phyloP scores from a whole-genome alignment of 2,113 vertebrate species.

The Callorhinus ursinus region DNA sequence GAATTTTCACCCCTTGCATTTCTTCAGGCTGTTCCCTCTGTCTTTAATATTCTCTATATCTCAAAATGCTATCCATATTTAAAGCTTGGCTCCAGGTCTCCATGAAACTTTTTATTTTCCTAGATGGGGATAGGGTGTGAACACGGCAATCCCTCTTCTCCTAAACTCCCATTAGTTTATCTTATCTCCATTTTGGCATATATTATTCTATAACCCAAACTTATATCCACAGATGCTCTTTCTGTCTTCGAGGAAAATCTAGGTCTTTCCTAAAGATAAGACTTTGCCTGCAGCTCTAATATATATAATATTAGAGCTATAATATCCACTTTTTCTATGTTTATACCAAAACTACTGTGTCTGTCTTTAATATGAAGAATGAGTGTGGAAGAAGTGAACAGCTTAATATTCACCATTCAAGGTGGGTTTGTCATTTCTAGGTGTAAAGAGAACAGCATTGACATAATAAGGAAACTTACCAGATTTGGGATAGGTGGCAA shows the following conservation, averaged over 20 bases:
- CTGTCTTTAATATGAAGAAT: background rate
- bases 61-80: background rate
- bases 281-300: too few species aligned
- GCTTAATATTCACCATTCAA: background rate
- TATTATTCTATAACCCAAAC: background rate
- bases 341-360: background rate
- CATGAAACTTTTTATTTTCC: background rate
- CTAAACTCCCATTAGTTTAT: background rate
- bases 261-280: background rate
- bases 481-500: constrained; percentile 81
- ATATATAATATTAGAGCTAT: too few species aligned
- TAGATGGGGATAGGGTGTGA: background rate
- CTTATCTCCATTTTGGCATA: background rate
- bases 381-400: background rate
- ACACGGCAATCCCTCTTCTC: background rate
- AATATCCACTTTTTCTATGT: background rate
- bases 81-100: background rate
- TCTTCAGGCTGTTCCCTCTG: background rate
- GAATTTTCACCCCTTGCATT: background rate
- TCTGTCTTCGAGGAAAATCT: background rate
- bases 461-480: constrained; percentile 61
- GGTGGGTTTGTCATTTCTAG: background rate
- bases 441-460: background rate
- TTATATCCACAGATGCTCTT: background rate
- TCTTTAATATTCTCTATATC: background rate